Percentiles rank a stretch among this genome's conserved stretches.
Evolutionary conservation across 2,888 invertebrate genomes (phyloP).

Genomic region (Eubasilissa splendida): DNA sequence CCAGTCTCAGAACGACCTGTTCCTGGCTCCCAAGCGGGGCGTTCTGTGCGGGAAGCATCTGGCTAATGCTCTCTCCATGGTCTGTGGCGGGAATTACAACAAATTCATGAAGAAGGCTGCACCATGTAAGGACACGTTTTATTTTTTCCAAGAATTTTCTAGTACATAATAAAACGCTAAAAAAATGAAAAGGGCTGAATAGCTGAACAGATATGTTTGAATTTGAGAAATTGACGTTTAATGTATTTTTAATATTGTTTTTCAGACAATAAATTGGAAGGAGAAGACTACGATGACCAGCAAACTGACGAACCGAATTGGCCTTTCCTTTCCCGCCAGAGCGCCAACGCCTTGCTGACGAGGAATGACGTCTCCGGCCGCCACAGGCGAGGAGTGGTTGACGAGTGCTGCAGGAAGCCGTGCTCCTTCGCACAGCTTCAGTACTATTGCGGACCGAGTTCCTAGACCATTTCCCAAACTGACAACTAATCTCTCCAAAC

Average conservation of each 20-base stretch:
- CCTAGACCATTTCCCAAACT: neutral
- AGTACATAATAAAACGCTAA: too few species aligned
- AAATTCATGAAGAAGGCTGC: too few species aligned
- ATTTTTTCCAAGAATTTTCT: too few species aligned
- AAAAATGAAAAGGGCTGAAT: too few species aligned
- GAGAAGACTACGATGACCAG: constrained; percentile 44
- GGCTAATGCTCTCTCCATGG: too few species aligned
- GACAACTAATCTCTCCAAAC: neutral
- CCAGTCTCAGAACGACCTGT: too few species aligned
- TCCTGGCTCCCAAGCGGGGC: too few species aligned
- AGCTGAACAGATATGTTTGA: too few species aligned
- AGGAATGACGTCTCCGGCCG: constrained; percentile 33
- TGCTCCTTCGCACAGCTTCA: constrained; percentile 64
- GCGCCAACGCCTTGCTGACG: constrained; percentile 31
- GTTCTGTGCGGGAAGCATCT: too few species aligned
- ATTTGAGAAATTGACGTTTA: neutral
- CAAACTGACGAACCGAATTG: constrained; percentile 26
- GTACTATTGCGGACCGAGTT: constrained; percentile 62
- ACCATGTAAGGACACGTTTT: too few species aligned
- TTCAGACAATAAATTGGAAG: neutral
- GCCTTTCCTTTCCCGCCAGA: constrained; percentile 44
- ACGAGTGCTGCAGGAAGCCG: constrained; percentile 67
- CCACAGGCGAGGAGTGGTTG: constrained; percentile 63
- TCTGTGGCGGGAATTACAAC: too few species aligned
- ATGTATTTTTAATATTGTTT: neutral